Percentiles rank a stretch among this genome's conserved stretches.
Evolutionary conservation across 1,140 invertebrate species (phyloP).

Genomic region (Trigoniulus corallinus): DNA sequence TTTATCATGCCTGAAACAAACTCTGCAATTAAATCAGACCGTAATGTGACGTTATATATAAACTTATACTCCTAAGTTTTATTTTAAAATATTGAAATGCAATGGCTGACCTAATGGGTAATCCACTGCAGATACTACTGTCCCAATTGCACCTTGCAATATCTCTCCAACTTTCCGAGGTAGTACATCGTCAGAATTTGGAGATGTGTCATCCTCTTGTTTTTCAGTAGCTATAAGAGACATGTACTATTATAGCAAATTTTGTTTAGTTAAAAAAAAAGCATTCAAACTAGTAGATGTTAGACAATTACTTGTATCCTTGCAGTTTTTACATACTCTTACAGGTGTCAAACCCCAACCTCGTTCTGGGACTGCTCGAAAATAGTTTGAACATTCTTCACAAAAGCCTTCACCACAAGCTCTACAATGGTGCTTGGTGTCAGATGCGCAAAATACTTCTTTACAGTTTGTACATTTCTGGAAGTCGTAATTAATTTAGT

Average conservation of each 20-base stretch:
- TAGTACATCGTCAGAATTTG: slow-evolving; percentile 15
- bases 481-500: too few relatives aligned
- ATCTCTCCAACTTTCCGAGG: slow-evolving; percentile 29
- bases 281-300: too few relatives aligned
- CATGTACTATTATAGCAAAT: too few relatives aligned
- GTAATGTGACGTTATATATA: background rate
- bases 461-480: slow-evolving; percentile 48
- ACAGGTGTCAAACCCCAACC: slow-evolving; percentile 45
- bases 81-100: background rate
- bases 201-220: too few relatives aligned
- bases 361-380: slow-evolving; percentile 39
- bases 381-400: slow-evolving; percentile 39
- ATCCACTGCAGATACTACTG: slow-evolving; percentile 26
- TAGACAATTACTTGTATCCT: slow-evolving; percentile 11
- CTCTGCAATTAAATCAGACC: background rate
- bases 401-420: slow-evolving; percentile 57
- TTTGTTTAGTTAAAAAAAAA: too few relatives aligned
- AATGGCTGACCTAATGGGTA: slow-evolving; percentile 24
- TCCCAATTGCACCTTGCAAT: slow-evolving; percentile 26
- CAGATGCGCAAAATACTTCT: slow-evolving; percentile 22
- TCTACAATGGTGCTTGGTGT: slow-evolving; percentile 60
- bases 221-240: too few relatives aligned
- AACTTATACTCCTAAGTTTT: slow-evolving; percentile 5
- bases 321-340: slow-evolving; percentile 46
- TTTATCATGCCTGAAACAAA: slow-evolving; percentile 46